Evolutionary conservation across 2,888 invertebrate genomes (phyloP), one percentile per base, ranked within the genome.

Genomic region (Peribatodes rhomboidaria): DNA sequence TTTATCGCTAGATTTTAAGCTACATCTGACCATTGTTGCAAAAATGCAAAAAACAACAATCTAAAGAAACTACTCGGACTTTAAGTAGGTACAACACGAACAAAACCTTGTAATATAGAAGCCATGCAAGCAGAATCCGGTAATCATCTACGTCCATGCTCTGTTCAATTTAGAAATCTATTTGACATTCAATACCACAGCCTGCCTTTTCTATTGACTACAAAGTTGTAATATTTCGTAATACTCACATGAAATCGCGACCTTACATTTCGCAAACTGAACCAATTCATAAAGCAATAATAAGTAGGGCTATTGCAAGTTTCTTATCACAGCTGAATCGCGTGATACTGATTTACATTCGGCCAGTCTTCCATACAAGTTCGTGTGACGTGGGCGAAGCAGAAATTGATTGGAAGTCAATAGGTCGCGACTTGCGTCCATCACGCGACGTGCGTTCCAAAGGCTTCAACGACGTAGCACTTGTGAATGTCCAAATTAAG

Each of bases 371-470:
- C 56, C 56, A 20, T 61, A 61, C 44, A 66, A 57, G 63, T 41
- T 39, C 14, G 41, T 55, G 62, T 70, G 65, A 72, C 77, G 74
- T 77, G 76, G 79, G 74, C 76, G 73, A 78, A 72, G 72, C 69
- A 76, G 74, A 79, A 67, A 83, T 82, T 84, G 81, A 87, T 86
- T 83, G 79, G 77, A 82, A 79, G 84, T 80, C 85, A 85, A 86
- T 84, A 83, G 81, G 83, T 84, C 82, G 75, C 68, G 74, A 76
- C 79, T 84, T 82, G 75, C 68, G 74, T 76, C 79, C 72, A 75
- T 79, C 78, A 79, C 72, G 77, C 73, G 74, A 77, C 72, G 68
- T 73, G 71, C 69, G 66, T 73, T 78, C 74, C 72, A 77, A 77
- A 77, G 79, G 80, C 72, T 82, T 80, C 73, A 56, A 68, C 67